Conservation (phyloP, 2,888 invertebrate genomes). For the Leucoma salicis region DNA sequence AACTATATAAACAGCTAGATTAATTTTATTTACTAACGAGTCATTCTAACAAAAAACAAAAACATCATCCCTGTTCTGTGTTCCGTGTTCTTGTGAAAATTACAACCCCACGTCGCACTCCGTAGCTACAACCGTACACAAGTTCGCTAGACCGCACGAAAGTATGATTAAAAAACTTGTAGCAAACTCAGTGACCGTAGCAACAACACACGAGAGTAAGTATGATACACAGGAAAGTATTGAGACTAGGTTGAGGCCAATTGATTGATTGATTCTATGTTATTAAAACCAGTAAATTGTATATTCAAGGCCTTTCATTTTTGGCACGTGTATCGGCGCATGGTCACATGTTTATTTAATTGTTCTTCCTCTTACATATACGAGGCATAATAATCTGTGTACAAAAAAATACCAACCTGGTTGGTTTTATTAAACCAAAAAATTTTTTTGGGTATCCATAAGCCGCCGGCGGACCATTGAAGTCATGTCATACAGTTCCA, state of each 20-base stretch:
- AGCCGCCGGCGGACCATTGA: too few species aligned
- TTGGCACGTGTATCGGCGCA: too few species aligned
- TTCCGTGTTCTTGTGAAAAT: slow-evolving; percentile 35
- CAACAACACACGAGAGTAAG: slow-evolving; percentile 29
- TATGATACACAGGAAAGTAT: slow-evolving; percentile 16
- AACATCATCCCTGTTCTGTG: slow-evolving; percentile 26
- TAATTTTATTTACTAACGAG: slow-evolving; percentile 30
- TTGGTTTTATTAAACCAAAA: too few species aligned
- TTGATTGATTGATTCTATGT: slow-evolving; percentile 47
- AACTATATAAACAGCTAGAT: slow-evolving; percentile 29
- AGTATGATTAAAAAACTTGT: slow-evolving; percentile 58
- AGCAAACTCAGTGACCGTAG: slow-evolving; percentile 46
- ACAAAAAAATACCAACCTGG: too few species aligned
- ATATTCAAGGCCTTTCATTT: too few species aligned
- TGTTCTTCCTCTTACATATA: too few species aligned
- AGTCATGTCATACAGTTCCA: too few species aligned
- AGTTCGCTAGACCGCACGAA: slow-evolving; percentile 46
- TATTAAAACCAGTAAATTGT: slow-evolving; percentile 40
- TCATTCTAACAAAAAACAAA: slow-evolving; percentile 28
- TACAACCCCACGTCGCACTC: slow-evolving; percentile 31
- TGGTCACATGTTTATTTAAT: too few species aligned
- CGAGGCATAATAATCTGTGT: too few species aligned
- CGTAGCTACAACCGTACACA: slow-evolving; percentile 27
- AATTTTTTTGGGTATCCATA: too few species aligned
- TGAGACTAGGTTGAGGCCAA: slow-evolving; percentile 10